These are phyloP conservation scores for Synodontis membranacea DNA, from an alignment of 2,113 vertebrate species.

Conservation along the genomic window DNA sequence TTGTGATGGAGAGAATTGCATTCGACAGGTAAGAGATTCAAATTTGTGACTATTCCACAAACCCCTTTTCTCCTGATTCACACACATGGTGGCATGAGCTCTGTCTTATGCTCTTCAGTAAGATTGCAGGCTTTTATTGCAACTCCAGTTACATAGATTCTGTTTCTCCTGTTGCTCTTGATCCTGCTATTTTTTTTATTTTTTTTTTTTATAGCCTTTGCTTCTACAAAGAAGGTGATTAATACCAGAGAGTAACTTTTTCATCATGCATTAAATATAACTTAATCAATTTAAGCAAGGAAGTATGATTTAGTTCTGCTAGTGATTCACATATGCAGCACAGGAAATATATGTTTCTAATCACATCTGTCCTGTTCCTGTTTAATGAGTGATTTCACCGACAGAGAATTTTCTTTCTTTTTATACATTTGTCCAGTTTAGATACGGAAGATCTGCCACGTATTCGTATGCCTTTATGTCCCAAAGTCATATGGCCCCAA, in stretches of 20 bases:
- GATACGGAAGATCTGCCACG: neutral
- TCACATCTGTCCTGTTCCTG: neutral
- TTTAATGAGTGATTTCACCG: neutral
- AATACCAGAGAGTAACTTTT: neutral
- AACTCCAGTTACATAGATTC: slow-evolving; percentile 55
- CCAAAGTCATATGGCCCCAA: neutral
- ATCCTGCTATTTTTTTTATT: neutral
- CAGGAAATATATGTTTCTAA: neutral
- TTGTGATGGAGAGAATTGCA: too few relatives aligned
- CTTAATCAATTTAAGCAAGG: neutral
- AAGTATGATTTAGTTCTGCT: neutral
- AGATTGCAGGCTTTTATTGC: slow-evolving; percentile 27
- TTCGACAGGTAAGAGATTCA: neutral
- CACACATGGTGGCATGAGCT: slow-evolving; percentile 54
- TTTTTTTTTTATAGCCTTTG: neutral
- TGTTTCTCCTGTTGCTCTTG: too few relatives aligned
- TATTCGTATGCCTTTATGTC: neutral
- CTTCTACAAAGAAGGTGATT: neutral
- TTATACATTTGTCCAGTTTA: neutral
- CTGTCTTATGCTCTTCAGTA: slow-evolving; percentile 29
- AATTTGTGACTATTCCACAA: neutral
- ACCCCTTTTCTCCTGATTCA: neutral
- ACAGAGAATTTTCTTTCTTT: neutral
- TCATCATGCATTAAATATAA: neutral
- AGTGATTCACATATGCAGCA: neutral